Evolutionary conservation across 1,140 invertebrate species (phyloP).

Genomic region (Drosophila kohkoa): DNA sequence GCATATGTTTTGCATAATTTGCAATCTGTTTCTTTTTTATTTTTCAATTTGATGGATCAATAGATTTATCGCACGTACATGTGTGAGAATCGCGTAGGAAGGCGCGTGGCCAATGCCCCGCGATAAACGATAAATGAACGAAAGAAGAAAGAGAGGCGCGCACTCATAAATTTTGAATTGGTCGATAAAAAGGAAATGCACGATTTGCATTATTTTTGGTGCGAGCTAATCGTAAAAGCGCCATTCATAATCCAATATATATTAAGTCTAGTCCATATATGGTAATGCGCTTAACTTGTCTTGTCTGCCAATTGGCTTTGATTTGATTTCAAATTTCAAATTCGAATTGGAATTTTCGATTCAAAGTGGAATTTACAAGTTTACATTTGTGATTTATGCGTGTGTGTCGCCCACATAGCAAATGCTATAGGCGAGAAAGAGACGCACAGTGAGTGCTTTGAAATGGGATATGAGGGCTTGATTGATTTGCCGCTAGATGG

Average conservation of each 20-base stretch:
- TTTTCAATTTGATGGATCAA: constrained; percentile 38
- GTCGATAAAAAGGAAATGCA: constrained; percentile 2
- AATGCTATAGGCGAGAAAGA: background rate
- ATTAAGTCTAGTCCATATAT: constrained; percentile 8
- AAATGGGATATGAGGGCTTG: constrained; percentile 21
- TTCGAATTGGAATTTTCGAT: constrained; percentile 5
- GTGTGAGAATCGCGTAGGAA: constrained; percentile 53
- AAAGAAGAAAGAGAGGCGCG: constrained; percentile 6
- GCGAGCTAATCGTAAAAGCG: constrained; percentile 7
- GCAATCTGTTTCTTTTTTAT: background rate
- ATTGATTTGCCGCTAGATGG: constrained; percentile 53
- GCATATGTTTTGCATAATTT: constrained; percentile 21
- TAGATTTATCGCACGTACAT: constrained; percentile 13
- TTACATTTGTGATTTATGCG: constrained; percentile 24
- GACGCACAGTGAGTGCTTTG: background rate
- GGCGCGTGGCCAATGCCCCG: constrained; percentile 67
- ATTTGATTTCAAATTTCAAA: constrained; percentile 13
- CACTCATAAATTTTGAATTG: constrained; percentile 35
- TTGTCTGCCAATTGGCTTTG: constrained; percentile 6
- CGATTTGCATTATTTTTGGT: constrained; percentile 13
- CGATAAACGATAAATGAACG: constrained; percentile 31
- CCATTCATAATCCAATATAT: too few relatives aligned
- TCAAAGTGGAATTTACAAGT: constrained; percentile 11
- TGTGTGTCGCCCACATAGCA: constrained; percentile 15
- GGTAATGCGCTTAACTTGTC: constrained; percentile 28